Percentiles rank a stretch among this genome's conserved stretches.
These are phyloP conservation scores for Leptodactylus fallax DNA, from an alignment of 2,797 vertebrate species.

Conservation along the genomic window DNA sequence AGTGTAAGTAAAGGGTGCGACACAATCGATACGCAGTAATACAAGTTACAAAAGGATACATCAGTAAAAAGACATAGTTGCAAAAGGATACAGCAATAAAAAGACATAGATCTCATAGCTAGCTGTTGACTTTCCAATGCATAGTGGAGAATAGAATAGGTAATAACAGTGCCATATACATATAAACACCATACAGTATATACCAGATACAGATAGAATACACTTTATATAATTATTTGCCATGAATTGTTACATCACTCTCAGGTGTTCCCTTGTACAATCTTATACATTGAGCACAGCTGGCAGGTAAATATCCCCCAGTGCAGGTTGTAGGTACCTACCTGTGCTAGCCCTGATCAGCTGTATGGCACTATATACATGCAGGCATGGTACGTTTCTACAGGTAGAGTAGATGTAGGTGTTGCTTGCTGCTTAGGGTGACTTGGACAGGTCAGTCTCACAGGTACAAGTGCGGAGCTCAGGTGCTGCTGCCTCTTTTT, in stretches of 20 bases:
- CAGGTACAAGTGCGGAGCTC: constrained; percentile 41
- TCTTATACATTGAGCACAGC: not conserved
- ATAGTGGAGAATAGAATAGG: not conserved
- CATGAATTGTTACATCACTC: not conserved
- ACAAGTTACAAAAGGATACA: not conserved
- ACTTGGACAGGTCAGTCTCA: constrained; percentile 27
- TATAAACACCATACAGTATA: not conserved
- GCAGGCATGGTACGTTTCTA: constrained; percentile 9
- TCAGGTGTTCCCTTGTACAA: not conserved
- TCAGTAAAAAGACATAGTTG: not conserved
- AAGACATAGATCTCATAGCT: not conserved
- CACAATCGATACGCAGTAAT: not conserved
- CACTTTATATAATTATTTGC: not conserved
- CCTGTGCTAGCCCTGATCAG: not conserved
- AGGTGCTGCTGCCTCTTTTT: constrained; percentile 15
- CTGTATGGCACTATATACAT: not conserved
- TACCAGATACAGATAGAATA: not conserved
- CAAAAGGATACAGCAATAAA: not conserved
- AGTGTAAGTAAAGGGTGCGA: not conserved
- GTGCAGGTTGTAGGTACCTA: not conserved
- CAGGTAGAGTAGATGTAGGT: constrained; percentile 28
- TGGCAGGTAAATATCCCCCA: not conserved
- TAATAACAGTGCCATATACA: not conserved
- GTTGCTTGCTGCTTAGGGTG: not conserved
- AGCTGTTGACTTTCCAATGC: not conserved